A percentile compares a stretch with the other conserved stretches of the same genome.
Conservation (phyloP, 2,888 invertebrate species). For the Salticus scenicus region DNA sequence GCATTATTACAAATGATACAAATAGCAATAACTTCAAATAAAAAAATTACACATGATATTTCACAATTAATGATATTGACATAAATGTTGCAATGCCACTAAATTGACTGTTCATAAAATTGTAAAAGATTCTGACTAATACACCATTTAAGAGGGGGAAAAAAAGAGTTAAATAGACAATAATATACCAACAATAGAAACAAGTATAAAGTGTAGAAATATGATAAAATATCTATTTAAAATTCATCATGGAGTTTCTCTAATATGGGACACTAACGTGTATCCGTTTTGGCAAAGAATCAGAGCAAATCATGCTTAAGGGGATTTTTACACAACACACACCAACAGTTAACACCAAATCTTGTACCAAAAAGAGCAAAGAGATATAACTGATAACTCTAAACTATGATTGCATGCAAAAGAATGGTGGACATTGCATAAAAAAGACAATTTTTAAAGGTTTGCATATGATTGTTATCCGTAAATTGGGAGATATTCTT, state of each 20-base stretch:
- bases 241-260: conserved; percentile 9
- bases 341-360: conserved; percentile 14
- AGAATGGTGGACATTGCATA: background rate
- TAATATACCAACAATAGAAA: too few species aligned
- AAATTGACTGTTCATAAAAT: too few species aligned
- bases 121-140: too few species aligned
- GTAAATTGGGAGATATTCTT: background rate
- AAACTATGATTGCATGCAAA: background rate
- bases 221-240: too few species aligned
- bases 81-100: too few species aligned
- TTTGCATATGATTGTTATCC: background rate
- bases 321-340: conserved; percentile 6
- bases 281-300: conserved; percentile 31
- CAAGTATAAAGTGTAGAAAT: too few species aligned
- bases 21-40: too few species aligned
- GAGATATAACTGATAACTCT: conserved; percentile 21
- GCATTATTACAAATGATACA: too few species aligned
- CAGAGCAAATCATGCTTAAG: conserved; percentile 35
- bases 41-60: too few species aligned
- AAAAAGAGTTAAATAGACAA: too few species aligned
- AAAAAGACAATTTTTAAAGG: background rate
- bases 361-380: conserved; percentile 1
- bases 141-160: too few species aligned
- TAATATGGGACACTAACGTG: conserved; percentile 29
- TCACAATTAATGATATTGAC: too few species aligned